phyloP scores from a whole-genome alignment of 1,140 invertebrate species.

The Cydia amplana region DNA sequence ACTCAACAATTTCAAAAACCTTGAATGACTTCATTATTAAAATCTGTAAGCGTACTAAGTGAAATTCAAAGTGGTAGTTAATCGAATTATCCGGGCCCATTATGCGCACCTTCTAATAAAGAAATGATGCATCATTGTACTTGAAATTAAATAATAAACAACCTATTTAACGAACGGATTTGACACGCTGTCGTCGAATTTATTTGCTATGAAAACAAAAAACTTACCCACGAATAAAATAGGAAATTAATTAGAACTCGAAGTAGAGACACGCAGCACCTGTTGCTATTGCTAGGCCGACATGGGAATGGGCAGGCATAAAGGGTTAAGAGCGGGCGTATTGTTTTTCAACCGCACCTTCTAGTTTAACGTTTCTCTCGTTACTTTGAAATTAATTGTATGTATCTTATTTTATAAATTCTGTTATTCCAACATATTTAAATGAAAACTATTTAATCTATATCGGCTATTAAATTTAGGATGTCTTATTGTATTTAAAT shows the following conservation, averaged over 20 bases:
- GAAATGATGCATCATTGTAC: not conserved
- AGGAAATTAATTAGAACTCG: constrained; percentile 16
- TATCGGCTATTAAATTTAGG: too few species aligned
- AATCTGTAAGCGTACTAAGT: too few species aligned
- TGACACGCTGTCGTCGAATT: not conserved
- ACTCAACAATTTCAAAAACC: too few species aligned
- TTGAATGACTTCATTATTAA: too few species aligned
- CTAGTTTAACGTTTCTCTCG: not conserved
- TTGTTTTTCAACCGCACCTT: constrained; percentile 28
- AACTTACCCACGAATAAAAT: not conserved
- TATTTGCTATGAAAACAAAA: not conserved
- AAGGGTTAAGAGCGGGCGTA: constrained; percentile 20
- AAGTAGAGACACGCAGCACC: constrained; percentile 23
- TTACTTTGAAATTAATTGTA: not conserved
- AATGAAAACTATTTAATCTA: too few species aligned
- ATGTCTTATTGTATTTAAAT: too few species aligned
- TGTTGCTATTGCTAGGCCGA: constrained; percentile 27
- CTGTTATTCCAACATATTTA: too few species aligned
- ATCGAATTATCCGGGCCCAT: too few species aligned
- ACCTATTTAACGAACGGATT: not conserved
- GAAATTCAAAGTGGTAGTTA: too few species aligned
- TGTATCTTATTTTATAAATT: not conserved
- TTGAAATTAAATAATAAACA: not conserved
- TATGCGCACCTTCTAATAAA: not conserved
- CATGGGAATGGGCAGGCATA: constrained; percentile 36